phyloP scores from a whole-genome alignment of 2,113 vertebrate genomes.

The Charadrius vociferus region DNA sequence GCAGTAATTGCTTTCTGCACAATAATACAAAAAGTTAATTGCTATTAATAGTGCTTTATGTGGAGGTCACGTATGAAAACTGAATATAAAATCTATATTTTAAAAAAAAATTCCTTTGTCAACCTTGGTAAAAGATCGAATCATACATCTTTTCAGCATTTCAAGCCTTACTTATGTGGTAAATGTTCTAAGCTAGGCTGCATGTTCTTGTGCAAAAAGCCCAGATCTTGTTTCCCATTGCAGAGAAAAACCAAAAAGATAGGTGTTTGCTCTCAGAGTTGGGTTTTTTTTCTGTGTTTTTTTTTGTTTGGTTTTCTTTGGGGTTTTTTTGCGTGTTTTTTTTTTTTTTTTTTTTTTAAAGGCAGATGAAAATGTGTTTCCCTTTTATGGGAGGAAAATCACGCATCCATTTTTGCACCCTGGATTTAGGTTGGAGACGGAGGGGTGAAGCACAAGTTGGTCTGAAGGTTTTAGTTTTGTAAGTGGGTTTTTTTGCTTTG shows the following conservation, averaged over 20 bases:
- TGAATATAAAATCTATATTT: not conserved
- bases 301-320: too few species aligned
- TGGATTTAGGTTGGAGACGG: not conserved
- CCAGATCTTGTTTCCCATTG: not conserved
- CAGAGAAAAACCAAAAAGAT: not conserved
- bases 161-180: not conserved
- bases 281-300: too few species aligned
- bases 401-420: not conserved
- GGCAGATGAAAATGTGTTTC: not conserved
- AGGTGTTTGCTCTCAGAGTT: not conserved
- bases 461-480: not conserved
- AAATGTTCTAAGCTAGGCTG: not conserved
- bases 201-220: not conserved
- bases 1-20: conserved; percentile 55
- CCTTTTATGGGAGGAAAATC: rapidly evolving
- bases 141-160: not conserved
- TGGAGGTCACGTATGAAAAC: conserved; percentile 35
- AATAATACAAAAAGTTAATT: conserved; percentile 55
- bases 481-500: not conserved
- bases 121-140: not conserved
- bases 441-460: not conserved
- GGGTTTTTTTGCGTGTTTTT: too few species aligned
- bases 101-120: not conserved
- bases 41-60: conserved; percentile 40
- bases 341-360: not conserved